phyloP scores from a whole-genome alignment of 92 coral and sea anemone species.

The Phenganax subtilis region DNA sequence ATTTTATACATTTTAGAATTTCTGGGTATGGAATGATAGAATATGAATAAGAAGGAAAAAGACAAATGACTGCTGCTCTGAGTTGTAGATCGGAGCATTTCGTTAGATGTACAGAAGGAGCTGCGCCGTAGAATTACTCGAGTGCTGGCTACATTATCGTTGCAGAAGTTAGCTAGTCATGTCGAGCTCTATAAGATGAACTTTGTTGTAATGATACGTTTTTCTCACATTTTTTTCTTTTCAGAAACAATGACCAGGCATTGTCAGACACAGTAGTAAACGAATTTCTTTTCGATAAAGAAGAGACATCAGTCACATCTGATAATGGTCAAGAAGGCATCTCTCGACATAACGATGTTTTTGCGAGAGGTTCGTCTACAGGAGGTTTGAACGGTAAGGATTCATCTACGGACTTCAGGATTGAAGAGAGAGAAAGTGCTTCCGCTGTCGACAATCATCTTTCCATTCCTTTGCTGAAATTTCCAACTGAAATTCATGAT shows the following conservation, averaged over 20 bases:
- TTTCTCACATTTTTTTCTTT: no score
- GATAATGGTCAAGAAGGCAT: background rate
- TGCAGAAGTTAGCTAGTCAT: background rate
- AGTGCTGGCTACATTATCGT: no score
- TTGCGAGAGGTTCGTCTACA: background rate
- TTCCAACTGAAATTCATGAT: slow-evolving; percentile 16
- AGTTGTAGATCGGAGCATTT: no score
- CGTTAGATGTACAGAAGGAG: no score
- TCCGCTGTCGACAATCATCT: background rate
- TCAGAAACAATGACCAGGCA: no score
- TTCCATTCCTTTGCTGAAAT: slow-evolving; percentile 31
- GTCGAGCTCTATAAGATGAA: background rate
- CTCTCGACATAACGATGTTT: background rate
- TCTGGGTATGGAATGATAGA: background rate
- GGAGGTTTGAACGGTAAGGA: background rate
- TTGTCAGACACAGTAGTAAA: no score
- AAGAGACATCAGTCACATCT: background rate
- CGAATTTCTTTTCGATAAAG: background rate
- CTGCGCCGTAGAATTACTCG: no score
- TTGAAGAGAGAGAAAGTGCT: background rate
- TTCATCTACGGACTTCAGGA: background rate
- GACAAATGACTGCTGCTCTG: background rate
- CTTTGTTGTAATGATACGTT: no score
- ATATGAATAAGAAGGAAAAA: background rate
- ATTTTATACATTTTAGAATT: background rate